Conservation (phyloP, 2,888 invertebrate genomes). For the Ochropleura leucogaster region DNA sequence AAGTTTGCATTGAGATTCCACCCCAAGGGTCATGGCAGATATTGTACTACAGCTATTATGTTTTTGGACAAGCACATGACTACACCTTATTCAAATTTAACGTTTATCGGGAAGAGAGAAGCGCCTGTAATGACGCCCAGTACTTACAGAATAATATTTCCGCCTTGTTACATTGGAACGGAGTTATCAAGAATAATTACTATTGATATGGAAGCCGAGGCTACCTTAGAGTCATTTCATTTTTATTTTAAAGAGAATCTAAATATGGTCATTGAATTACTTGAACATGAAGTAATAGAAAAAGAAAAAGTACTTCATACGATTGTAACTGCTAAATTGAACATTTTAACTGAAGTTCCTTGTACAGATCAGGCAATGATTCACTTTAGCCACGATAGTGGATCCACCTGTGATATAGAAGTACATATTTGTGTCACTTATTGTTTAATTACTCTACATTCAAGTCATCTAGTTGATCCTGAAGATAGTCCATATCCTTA, state of each 20-base stretch:
- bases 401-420: constrained; percentile 83
- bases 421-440: constrained; percentile 81
- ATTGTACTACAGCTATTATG: constrained; percentile 79
- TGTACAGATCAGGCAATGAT: constrained; percentile 73
- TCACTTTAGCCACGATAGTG: constrained; percentile 77
- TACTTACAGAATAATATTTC: constrained; percentile 80
- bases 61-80: constrained; percentile 84
- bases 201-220: constrained; percentile 74
- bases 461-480: constrained; percentile 69
- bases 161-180: constrained; percentile 78
- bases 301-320: constrained; percentile 69
- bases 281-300: constrained; percentile 63
- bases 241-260: constrained; percentile 76
- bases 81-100: constrained; percentile 83
- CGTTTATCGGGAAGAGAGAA: constrained; percentile 81
- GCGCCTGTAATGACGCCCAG: constrained; percentile 78
- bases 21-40: constrained; percentile 82
- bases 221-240: constrained; percentile 74
- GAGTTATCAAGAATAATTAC: constrained; percentile 70
- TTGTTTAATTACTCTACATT: constrained; percentile 83
- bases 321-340: constrained; percentile 75
- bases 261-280: constrained; percentile 73
- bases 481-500: constrained; percentile 83
- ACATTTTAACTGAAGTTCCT: constrained; percentile 68
- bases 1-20: constrained; percentile 79